Evolutionary conservation across 1,140 invertebrate genomes (phyloP).

Genomic region (Pseudomyrmex gracilis): DNA sequence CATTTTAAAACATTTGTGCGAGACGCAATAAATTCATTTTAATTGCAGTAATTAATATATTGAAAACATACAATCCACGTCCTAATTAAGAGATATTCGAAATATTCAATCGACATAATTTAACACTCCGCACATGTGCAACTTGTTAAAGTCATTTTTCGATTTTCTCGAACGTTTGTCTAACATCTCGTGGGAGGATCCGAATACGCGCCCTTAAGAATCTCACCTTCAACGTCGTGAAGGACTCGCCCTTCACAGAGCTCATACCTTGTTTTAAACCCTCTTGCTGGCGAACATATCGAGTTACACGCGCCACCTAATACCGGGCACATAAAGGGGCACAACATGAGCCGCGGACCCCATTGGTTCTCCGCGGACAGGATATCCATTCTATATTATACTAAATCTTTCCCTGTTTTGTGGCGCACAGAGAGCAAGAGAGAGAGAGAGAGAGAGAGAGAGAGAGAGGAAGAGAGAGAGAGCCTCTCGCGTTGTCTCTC

Average conservation of each 20-base stretch:
- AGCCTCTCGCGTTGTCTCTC: slow-evolving; percentile 10
- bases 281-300: slow-evolving; percentile 70
- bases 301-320: slow-evolving; percentile 77
- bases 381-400: slow-evolving; percentile 80
- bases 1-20: no score
- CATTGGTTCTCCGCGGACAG: slow-evolving; percentile 74
- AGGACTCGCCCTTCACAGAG: slow-evolving; percentile 37
- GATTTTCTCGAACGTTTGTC: slow-evolving; percentile 3
- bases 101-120: background rate
- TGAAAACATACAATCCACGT: background rate
- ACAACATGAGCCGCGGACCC: slow-evolving; percentile 52
- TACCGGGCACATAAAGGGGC: slow-evolving; percentile 65
- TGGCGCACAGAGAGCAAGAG: background rate
- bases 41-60: background rate
- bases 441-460: no score
- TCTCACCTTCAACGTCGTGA: slow-evolving; percentile 27
- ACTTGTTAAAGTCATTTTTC: slow-evolving; percentile 1
- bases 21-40: no score
- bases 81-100: background rate
- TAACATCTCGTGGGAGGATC: slow-evolving; percentile 32
- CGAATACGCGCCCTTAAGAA: slow-evolving; percentile 49
- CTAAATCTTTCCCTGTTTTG: slow-evolving; percentile 62
- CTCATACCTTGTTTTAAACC: slow-evolving; percentile 79
- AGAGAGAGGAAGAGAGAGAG: no score
- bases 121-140: background rate